These are phyloP conservation scores for Diaprepes abbreviatus DNA, from an alignment of 2,888 invertebrate species.

Conservation along the genomic window DNA sequence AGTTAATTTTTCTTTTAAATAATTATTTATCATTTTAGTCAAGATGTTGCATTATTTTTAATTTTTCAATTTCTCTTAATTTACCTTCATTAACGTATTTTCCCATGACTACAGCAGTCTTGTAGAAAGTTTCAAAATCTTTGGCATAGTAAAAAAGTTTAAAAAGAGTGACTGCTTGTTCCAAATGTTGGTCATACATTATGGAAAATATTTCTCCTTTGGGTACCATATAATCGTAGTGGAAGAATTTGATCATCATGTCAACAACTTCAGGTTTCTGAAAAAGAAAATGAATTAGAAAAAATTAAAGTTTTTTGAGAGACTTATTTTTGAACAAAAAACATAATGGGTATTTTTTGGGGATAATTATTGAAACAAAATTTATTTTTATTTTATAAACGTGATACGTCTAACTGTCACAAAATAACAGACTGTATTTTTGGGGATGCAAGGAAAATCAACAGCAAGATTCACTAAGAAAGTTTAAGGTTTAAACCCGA, in stretches of 20 bases:
- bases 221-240: conserved; percentile 70
- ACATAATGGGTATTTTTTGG: no score
- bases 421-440: no score
- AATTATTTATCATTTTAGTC: no score
- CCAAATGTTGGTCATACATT: conserved; percentile 73
- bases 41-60: no score
- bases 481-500: no score
- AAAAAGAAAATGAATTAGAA: conserved; percentile 55
- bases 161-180: conserved; percentile 76
- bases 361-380: no score
- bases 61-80: neutral
- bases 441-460: no score
- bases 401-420: no score
- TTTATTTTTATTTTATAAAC: no score
- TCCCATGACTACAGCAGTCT: conserved; percentile 63
- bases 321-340: no score
- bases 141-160: conserved; percentile 79
- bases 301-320: conserved; percentile 16
- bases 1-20: no score
- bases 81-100: conserved; percentile 40
- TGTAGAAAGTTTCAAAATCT: conserved; percentile 79
- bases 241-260: conserved; percentile 71
- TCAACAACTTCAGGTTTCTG: conserved; percentile 73
- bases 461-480: no score
- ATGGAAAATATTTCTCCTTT: conserved; percentile 75